Evolutionary conservation across 2,888 invertebrate species (phyloP).

Genomic region (Sturmia bella): DNA sequence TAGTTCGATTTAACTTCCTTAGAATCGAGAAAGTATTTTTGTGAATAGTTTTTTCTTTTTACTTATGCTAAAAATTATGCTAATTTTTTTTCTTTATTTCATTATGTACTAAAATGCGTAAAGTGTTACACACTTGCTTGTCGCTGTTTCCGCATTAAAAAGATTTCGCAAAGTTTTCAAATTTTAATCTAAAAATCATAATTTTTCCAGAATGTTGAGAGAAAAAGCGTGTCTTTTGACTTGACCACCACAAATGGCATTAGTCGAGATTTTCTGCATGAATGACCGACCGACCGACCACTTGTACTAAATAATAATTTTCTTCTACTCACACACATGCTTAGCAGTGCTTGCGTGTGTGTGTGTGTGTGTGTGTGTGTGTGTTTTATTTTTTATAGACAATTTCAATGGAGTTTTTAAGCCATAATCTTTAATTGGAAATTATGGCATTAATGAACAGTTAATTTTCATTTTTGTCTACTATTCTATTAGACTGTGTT

Average conservation of each 20-base stretch:
- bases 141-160: neutral
- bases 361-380: no score
- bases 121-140: conserved; percentile 11
- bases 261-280: conserved; percentile 16
- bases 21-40: no score
- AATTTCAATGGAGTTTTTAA: conserved; percentile 30
- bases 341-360: neutral
- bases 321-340: neutral
- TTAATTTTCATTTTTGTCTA: conserved; percentile 69
- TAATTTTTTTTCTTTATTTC: no score
- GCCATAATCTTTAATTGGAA: conserved; percentile 66
- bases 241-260: conserved; percentile 40
- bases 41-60: no score
- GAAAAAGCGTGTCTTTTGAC: conserved; percentile 8
- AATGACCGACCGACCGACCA: neutral
- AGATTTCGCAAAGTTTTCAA: neutral
- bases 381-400: no score
- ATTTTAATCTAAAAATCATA: conserved; percentile 16
- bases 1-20: no score
- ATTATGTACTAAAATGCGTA: neutral
- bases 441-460: conserved; percentile 73
- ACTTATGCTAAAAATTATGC: no score
- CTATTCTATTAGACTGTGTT: conserved; percentile 45
- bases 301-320: conserved; percentile 44
- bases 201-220: neutral